These are phyloP conservation scores for Bruchidius siliquastri DNA, from an alignment of 2,888 invertebrate species.

Conservation along the genomic window DNA sequence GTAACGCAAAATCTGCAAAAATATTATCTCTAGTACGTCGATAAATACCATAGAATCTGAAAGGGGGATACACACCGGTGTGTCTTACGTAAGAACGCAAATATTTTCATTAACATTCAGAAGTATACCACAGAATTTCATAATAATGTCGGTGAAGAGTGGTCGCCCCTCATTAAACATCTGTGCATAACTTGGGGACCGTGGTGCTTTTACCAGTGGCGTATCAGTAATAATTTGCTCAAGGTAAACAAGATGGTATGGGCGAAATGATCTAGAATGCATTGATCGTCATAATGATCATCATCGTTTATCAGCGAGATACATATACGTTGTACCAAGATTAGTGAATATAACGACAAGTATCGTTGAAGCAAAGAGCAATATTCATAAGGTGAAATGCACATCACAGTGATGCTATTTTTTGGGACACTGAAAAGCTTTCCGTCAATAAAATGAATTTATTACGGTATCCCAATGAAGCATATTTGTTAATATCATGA, in stretches of 20 bases:
- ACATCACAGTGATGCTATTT: too few relatives aligned
- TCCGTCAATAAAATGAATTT: too few relatives aligned
- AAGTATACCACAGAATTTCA: conserved; percentile 20
- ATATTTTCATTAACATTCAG: conserved; percentile 22
- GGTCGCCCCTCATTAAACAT: conserved; percentile 23
- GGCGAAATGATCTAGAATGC: too few relatives aligned
- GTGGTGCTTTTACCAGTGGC: not conserved
- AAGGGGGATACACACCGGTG: not conserved
- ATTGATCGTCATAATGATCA: too few relatives aligned
- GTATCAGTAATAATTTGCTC: conserved; percentile 5
- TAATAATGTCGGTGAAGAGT: conserved; percentile 16
- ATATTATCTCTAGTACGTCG: not conserved
- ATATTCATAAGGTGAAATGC: too few relatives aligned
- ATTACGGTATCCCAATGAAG: too few relatives aligned
- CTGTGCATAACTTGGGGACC: conserved; percentile 12
- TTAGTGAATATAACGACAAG: too few relatives aligned
- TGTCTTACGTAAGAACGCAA: conserved; percentile 13
- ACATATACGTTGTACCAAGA: too few relatives aligned
- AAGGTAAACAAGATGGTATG: not conserved
- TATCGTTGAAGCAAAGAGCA: too few relatives aligned
- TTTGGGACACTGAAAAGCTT: too few relatives aligned
- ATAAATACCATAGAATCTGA: not conserved
- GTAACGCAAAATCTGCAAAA: not conserved
- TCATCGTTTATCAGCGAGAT: too few relatives aligned
- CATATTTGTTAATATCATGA: too few relatives aligned